Conservation (phyloP, 2,888 invertebrate species). For the Melanargia galathea region DNA sequence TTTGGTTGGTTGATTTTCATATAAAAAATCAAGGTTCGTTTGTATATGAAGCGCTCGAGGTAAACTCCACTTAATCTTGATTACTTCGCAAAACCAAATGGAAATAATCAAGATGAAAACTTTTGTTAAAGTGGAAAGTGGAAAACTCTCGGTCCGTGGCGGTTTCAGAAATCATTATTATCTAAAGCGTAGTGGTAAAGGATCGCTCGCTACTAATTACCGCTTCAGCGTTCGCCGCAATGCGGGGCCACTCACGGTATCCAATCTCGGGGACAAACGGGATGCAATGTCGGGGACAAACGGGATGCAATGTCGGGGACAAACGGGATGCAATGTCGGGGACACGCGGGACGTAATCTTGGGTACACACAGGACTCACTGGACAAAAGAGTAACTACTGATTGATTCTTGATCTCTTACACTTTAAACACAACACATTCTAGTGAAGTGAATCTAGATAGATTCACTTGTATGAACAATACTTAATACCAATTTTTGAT, state of each 20-base stretch:
- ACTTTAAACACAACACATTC: not conserved
- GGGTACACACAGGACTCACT: not conserved
- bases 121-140: constrained; percentile 16
- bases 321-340: not conserved
- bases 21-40: too few relatives aligned
- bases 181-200: constrained; percentile 28
- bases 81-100: constrained; percentile 5
- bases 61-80: constrained; percentile 9
- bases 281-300: not conserved
- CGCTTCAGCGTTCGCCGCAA: constrained; percentile 31
- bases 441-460: too few relatives aligned
- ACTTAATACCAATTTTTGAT: too few relatives aligned
- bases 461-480: too few relatives aligned
- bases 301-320: constrained; percentile 12
- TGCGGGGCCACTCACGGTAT: constrained; percentile 29
- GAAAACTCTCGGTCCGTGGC: constrained; percentile 8
- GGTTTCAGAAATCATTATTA: constrained; percentile 26
- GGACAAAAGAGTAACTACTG: constrained; percentile 6
- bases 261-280: constrained; percentile 16
- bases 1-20: too few relatives aligned
- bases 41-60: too few relatives aligned
- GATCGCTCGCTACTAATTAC: constrained; percentile 37
- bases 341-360: constrained; percentile 2
- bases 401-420: constrained; percentile 12
- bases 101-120: constrained; percentile 16